These are phyloP conservation scores for Picus viridis DNA, from an alignment of 2,797 vertebrate species.

Conservation along the genomic window DNA sequence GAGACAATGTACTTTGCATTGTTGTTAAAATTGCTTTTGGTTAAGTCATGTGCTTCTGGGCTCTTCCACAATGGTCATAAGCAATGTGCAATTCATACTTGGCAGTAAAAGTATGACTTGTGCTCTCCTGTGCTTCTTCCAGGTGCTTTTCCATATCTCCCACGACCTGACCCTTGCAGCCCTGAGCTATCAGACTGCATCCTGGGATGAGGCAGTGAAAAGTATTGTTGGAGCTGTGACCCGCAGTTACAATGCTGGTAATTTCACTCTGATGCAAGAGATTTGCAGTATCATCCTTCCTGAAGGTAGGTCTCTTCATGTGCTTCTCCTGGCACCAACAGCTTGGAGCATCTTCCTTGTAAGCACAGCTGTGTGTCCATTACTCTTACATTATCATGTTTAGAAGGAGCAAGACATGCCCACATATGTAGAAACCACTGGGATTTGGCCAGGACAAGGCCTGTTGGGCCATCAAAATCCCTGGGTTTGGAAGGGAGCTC, in stretches of 20 bases:
- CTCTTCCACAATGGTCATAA: not conserved
- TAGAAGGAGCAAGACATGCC: not conserved
- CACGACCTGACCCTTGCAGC: conserved; percentile 86
- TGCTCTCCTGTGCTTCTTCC: conserved; percentile 16
- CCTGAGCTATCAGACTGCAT: conserved; percentile 76
- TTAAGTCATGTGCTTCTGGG: not conserved
- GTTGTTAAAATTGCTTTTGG: not conserved
- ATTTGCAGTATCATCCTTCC: conserved; percentile 85
- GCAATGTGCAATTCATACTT: not conserved
- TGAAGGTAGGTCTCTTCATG: conserved; percentile 68
- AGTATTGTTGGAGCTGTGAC: conserved; percentile 81
- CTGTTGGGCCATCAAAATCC: fast-evolving
- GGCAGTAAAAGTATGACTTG: not conserved
- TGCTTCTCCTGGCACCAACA: not conserved
- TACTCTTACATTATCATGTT: not conserved
- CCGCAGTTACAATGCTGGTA: conserved; percentile 78
- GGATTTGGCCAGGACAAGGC: not conserved
- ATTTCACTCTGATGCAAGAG: conserved; percentile 83
- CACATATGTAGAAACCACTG: not conserved
- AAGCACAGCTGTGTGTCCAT: not conserved
- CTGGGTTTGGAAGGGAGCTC: not conserved
- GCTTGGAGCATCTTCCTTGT: not conserved
- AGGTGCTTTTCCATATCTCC: conserved; percentile 88
- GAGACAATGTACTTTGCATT: not conserved
- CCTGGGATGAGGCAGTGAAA: conserved; percentile 74